phyloP scores from a whole-genome alignment of 2,888 invertebrate species.

The Lasius fuliginosus region DNA sequence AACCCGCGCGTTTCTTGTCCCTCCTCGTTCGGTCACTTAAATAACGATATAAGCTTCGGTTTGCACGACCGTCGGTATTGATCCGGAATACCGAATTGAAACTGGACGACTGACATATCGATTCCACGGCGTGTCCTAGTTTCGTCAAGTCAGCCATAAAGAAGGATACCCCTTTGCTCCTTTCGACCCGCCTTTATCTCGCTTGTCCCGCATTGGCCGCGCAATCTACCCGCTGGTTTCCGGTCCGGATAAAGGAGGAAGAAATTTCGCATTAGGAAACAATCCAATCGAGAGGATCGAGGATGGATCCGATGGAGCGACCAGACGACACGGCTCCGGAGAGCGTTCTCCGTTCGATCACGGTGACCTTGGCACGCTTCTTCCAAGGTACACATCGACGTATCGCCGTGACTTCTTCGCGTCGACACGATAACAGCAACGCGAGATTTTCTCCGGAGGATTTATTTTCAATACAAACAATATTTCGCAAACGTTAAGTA shows the following conservation, averaged over 20 bases:
- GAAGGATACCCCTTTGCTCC: slow-evolving; percentile 66
- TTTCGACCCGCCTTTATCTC: slow-evolving; percentile 45
- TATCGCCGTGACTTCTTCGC: slow-evolving; percentile 33
- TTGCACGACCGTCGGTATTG: slow-evolving; percentile 70
- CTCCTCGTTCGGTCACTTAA: slow-evolving; percentile 36
- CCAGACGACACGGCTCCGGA: slow-evolving; percentile 40
- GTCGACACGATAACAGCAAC: slow-evolving; percentile 18
- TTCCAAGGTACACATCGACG: slow-evolving; percentile 53
- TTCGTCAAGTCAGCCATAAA: slow-evolving; percentile 77
- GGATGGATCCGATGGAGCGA: slow-evolving; percentile 28
- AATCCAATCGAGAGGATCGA: slow-evolving; percentile 24
- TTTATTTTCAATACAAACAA: not conserved
- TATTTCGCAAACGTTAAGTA: not conserved
- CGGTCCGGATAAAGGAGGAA: not conserved
- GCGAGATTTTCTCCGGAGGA: slow-evolving; percentile 15
- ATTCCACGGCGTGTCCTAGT: slow-evolving; percentile 81
- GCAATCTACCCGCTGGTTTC: not conserved
- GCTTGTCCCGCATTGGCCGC: not conserved
- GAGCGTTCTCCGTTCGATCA: slow-evolving; percentile 43
- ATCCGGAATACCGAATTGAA: slow-evolving; percentile 80
- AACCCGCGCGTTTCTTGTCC: not conserved
- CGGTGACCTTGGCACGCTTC: slow-evolving; percentile 67
- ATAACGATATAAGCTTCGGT: slow-evolving; percentile 49
- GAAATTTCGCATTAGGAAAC: slow-evolving; percentile 1
- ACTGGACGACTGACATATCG: slow-evolving; percentile 80